Evolutionary conservation across 92 coral and sea anemone species (phyloP).

Genomic region (Palythoa grandiflora): DNA sequence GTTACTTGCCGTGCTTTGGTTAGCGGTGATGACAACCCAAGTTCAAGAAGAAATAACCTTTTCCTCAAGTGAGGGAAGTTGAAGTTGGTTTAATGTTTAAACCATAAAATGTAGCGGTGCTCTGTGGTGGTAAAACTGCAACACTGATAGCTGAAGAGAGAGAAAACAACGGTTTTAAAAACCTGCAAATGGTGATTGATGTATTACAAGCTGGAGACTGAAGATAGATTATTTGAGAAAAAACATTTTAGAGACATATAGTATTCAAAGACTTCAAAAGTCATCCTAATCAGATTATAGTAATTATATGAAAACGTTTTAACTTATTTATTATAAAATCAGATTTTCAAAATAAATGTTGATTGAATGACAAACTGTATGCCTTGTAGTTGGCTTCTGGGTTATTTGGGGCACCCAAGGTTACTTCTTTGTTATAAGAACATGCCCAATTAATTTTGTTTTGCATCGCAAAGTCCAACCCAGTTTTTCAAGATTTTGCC

Average conservation of each 20-base stretch:
- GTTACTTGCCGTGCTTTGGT: neutral
- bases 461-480: too few relatives aligned
- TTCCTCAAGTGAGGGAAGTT: constrained; percentile 42
- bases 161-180: constrained; percentile 31
- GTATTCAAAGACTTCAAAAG: constrained; percentile 28
- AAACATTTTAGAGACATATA: constrained; percentile 2
- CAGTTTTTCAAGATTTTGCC: too few relatives aligned
- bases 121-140: constrained; percentile 42
- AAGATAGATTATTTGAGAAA: neutral
- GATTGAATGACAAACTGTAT: neutral
- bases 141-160: neutral
- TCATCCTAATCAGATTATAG: neutral
- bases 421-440: too few relatives aligned
- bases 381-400: neutral
- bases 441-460: too few relatives aligned
- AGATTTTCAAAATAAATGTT: neutral
- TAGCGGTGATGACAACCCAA: neutral
- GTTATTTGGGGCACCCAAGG: too few relatives aligned
- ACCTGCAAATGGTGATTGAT: neutral
- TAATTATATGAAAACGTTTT: constrained; percentile 25
- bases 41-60: neutral
- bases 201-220: neutral
- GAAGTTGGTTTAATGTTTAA: constrained; percentile 21
- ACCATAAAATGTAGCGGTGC: neutral
- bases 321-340: constrained; percentile 2